Evolutionary conservation across 2,113 vertebrate species (phyloP).

Genomic region (Rhinoptilus africanus): DNA sequence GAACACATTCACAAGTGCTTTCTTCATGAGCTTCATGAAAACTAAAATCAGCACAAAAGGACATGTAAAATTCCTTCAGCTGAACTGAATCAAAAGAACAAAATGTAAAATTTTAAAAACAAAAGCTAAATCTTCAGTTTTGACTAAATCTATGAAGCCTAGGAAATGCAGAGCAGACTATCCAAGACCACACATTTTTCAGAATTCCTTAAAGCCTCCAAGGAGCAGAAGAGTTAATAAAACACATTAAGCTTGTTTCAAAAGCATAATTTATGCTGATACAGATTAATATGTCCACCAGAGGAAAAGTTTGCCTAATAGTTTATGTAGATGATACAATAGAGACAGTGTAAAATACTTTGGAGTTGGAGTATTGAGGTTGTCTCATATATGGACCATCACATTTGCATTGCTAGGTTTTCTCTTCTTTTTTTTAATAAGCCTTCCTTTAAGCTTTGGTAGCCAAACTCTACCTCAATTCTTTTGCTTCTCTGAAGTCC

Average conservation of each 20-base stretch:
- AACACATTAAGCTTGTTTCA: not conserved
- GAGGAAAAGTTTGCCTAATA: not conserved
- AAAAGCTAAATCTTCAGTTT: not conserved
- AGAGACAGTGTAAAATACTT: not conserved
- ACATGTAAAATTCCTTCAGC: not conserved
- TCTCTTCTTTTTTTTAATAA: not conserved
- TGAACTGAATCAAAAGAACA: not conserved
- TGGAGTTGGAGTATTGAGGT: not conserved
- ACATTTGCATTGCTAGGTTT: not conserved
- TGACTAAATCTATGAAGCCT: not conserved
- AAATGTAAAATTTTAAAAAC: not conserved
- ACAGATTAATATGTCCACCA: not conserved
- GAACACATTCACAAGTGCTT: not conserved
- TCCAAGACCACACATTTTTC: not conserved
- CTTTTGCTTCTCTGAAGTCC: not conserved
- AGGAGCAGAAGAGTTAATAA: constrained; percentile 4
- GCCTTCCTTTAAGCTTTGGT: not conserved
- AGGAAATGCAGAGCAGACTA: not conserved
- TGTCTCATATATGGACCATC: not conserved
- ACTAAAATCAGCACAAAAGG: not conserved
- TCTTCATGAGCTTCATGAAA: constrained; percentile 4
- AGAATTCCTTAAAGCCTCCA: not conserved
- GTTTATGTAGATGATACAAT: not conserved
- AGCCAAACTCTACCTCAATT: not conserved
- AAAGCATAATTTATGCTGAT: not conserved